Base-by-base conservation (phyloP, 1,140 invertebrate species). In the Pseudobourletiella spinata region DNA sequence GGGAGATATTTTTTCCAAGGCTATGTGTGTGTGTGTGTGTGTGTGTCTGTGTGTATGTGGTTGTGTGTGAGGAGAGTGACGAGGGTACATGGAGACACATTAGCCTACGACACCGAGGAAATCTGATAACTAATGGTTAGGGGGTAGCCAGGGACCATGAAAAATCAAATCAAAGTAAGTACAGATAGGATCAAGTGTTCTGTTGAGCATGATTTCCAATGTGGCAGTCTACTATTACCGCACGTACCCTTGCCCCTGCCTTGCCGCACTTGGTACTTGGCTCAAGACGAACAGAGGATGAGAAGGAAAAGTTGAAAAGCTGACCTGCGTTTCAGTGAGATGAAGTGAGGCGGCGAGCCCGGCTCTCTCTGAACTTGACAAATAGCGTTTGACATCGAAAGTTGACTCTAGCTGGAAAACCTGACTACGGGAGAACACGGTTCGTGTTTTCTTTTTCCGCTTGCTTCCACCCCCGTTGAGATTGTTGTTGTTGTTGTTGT, bases 371-470 rank as follows among this genome's bases (percentile, higher is more conserved):
- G 93, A 93, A 64, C 91, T 95, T 60, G 92, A 97, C 24, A 99
- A 80, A 74, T 98, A 99, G 11, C 95, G 81, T 74, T 98, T 99
- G 83, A 95, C 86, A 74, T 98, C 95, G 75, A 98, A 99, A 0
- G 93, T 98, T 3, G 91, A 94, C 74, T 99, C 96, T 61, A 99
- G 77, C 74, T 98, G 95, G 74, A 96, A 98, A 0, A 98, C 71
- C 70, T 84, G 83, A 72, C 78, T 82, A 44, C 95, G 79, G 0
- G 94, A 97, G 78, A 99, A 98, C 0, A 98, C 95, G 0, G 95
- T 99, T 54, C 95, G 78, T 0, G 95, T 98, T 75, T 99, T 98
- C 81, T 99, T 99, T 80, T 98, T 98, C 50, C 95, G 80, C 74
- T 92, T 91, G 51, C 58, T 67, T 24, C 59, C 63, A 32, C 54